Evolutionary conservation across 1,140 invertebrate species (phyloP).

Genomic region (Condylostylus longicornis): DNA sequence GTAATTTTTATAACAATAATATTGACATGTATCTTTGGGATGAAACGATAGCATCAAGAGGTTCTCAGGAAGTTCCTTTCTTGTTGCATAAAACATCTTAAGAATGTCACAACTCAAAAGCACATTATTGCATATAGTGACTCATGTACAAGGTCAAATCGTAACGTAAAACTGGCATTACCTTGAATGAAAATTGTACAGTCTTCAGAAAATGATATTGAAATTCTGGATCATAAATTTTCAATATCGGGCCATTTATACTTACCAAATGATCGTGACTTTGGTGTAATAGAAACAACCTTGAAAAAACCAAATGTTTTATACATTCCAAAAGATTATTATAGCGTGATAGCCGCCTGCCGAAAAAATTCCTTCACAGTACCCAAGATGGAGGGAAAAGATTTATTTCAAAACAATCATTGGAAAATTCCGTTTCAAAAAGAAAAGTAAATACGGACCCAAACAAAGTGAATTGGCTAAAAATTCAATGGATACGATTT

Average conservation of each 20-base stretch:
- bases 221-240: constrained; percentile 21
- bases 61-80: constrained; percentile 17
- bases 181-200: constrained; percentile 18
- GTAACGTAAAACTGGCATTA: constrained; percentile 20
- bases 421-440: too few species aligned
- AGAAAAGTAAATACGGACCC: too few species aligned
- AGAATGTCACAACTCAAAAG: constrained; percentile 14
- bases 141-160: constrained; percentile 19
- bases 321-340: constrained; percentile 14
- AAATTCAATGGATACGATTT: too few species aligned
- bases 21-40: constrained; percentile 17
- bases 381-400: too few species aligned
- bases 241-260: constrained; percentile 16
- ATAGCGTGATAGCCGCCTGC: too few species aligned
- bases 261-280: constrained; percentile 15
- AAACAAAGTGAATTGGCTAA: too few species aligned
- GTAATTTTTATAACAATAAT: constrained; percentile 12
- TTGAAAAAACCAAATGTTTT: constrained; percentile 13
- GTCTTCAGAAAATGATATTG: constrained; percentile 13
- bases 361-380: too few species aligned
- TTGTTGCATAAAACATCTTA: constrained; percentile 12
- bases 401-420: too few species aligned
- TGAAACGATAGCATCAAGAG: constrained; percentile 15
- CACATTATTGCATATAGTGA: constrained; percentile 20
- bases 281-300: constrained; percentile 6